Evolutionary conservation across 2,113 vertebrate species (phyloP).

Genomic region (Eublepharis macularius): DNA sequence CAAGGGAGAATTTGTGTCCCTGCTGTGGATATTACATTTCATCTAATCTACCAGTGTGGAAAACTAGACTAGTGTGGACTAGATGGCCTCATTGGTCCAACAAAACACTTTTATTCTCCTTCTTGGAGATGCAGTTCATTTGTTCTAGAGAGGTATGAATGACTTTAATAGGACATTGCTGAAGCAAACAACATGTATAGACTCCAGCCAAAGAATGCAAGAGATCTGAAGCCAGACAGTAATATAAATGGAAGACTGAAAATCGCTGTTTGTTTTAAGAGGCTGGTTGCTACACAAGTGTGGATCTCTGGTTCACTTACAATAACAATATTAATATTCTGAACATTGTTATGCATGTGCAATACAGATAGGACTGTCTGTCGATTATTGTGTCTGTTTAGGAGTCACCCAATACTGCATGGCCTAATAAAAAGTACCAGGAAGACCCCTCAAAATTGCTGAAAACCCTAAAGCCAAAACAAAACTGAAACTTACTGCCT

Average conservation of each 20-base stretch:
- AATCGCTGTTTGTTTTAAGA: background rate
- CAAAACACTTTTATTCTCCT: background rate
- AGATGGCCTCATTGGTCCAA: too few species aligned
- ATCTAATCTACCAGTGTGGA: too few species aligned
- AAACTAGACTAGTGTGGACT: too few species aligned
- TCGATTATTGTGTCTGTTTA: background rate
- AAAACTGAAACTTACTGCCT: background rate
- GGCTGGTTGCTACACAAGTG: background rate
- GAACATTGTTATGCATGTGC: background rate
- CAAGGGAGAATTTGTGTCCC: too few species aligned
- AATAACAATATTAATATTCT: background rate
- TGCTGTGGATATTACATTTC: too few species aligned
- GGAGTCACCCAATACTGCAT: background rate
- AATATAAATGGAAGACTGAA: background rate
- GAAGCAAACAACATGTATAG: background rate
- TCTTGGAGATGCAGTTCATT: background rate
- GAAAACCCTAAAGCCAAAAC: background rate
- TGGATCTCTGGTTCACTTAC: background rate
- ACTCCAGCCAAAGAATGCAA: background rate
- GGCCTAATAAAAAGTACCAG: background rate
- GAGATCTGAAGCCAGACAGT: background rate
- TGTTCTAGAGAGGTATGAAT: conserved; percentile 1
- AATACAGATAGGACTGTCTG: background rate
- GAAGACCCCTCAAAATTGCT: background rate
- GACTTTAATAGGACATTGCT: background rate